These are phyloP conservation scores for Columba janthina DNA, from an alignment of 2,113 vertebrate species.

Conservation along the genomic window DNA sequence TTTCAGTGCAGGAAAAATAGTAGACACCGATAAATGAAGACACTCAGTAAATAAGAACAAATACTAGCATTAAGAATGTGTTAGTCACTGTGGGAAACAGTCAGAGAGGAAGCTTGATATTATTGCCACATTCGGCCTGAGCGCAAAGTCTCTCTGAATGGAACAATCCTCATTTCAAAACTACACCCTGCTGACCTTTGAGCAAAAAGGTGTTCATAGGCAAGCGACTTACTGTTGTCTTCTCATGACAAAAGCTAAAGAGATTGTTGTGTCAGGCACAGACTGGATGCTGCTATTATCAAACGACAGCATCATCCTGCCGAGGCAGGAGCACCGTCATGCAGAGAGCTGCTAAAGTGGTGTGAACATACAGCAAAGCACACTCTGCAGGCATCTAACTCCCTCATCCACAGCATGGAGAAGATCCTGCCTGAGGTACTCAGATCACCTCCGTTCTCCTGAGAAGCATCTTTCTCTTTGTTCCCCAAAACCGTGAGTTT, in stretches of 20 bases:
- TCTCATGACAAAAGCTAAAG: background rate
- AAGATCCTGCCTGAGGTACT: background rate
- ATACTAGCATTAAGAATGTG: background rate
- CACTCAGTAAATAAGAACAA: background rate
- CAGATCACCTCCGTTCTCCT: background rate
- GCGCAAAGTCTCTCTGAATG: background rate
- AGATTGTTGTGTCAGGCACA: background rate
- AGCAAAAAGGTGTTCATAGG: background rate
- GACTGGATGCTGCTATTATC: background rate
- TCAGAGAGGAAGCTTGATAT: background rate
- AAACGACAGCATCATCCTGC: background rate
- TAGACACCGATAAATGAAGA: background rate
- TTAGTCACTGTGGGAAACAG: background rate
- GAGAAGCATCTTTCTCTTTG: background rate
- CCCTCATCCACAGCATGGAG: accelerated
- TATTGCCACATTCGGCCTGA: background rate
- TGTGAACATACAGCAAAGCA: background rate
- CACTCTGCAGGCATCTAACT: background rate
- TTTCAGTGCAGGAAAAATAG: background rate
- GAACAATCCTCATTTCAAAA: background rate
- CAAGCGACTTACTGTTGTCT: background rate
- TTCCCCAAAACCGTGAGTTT: background rate
- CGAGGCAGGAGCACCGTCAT: background rate
- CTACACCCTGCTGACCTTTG: background rate
- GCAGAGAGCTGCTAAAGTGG: background rate